phyloP scores from a whole-genome alignment of 2,888 invertebrate species.

The Andrena chrysosceles region DNA sequence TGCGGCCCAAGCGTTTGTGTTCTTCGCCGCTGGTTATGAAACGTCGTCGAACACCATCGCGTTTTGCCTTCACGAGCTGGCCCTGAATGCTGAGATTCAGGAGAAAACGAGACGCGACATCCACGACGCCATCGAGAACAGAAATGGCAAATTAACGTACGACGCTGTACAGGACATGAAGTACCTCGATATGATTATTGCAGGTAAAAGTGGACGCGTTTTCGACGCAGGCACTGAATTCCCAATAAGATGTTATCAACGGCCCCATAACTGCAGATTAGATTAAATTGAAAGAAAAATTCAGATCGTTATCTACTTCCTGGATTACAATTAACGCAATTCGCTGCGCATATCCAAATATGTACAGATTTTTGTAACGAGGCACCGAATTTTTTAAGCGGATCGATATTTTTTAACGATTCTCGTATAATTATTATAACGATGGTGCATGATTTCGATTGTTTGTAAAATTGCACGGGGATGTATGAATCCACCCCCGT shows the following conservation, averaged over 20 bases:
- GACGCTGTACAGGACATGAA: conserved; percentile 82
- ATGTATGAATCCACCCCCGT: too few species aligned
- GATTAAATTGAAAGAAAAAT: not conserved
- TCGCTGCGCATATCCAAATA: too few species aligned
- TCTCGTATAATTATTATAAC: too few species aligned
- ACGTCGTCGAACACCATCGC: conserved; percentile 82
- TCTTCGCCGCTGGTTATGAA: conserved; percentile 83
- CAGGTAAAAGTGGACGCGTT: conserved; percentile 72
- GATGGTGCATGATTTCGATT: too few species aligned
- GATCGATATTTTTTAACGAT: too few species aligned
- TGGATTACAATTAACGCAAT: too few species aligned
- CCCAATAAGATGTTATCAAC: not conserved
- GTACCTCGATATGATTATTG: conserved; percentile 81
- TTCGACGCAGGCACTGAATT: not conserved
- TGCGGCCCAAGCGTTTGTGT: conserved; percentile 83
- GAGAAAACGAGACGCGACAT: conserved; percentile 79
- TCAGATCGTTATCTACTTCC: too few species aligned
- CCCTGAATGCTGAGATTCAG: conserved; percentile 80
- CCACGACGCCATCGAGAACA: conserved; percentile 72
- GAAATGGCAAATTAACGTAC: conserved; percentile 79
- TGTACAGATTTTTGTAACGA: too few species aligned
- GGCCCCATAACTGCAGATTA: not conserved
- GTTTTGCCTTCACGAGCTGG: conserved; percentile 82
- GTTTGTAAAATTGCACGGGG: too few species aligned
- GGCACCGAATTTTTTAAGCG: too few species aligned